These are phyloP conservation scores for Clupea harengus DNA, from an alignment of 2,113 vertebrate species.

Conservation along the genomic window DNA sequence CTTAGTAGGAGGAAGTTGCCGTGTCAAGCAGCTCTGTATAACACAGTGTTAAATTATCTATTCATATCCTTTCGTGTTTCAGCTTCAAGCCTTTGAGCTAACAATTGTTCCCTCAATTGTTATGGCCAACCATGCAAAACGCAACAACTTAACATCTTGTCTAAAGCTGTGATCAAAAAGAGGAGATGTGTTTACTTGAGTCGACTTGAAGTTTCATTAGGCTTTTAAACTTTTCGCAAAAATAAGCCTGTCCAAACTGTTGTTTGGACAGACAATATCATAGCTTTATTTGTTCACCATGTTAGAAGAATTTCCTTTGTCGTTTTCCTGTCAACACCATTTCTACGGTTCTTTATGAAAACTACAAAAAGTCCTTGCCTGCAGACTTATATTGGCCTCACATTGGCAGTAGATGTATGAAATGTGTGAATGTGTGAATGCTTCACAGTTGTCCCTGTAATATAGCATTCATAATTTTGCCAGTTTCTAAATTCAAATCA, in stretches of 20 bases:
- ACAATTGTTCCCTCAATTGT: neutral
- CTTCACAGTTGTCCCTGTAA: neutral
- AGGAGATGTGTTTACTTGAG: neutral
- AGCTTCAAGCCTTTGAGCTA: neutral
- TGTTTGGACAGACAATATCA: neutral
- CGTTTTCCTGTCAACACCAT: neutral
- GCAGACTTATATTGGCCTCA: neutral
- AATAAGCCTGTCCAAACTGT: neutral
- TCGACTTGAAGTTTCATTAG: neutral
- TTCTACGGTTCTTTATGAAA: neutral
- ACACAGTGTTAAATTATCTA: neutral
- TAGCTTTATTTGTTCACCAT: neutral
- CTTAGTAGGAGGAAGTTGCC: neutral
- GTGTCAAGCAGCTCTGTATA: neutral
- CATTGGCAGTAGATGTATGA: neutral
- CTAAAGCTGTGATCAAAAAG: neutral
- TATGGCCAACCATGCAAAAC: neutral
- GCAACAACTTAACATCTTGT: neutral
- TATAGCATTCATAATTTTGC: neutral
- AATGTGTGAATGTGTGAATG: neutral
- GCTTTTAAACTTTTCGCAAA: neutral
- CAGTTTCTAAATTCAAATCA: neutral
- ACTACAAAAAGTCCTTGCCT: neutral
- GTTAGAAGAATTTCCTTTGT: neutral
- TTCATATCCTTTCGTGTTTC: neutral